phyloP scores from a whole-genome alignment of 2,797 vertebrate species.

The Carduelis carduelis region DNA sequence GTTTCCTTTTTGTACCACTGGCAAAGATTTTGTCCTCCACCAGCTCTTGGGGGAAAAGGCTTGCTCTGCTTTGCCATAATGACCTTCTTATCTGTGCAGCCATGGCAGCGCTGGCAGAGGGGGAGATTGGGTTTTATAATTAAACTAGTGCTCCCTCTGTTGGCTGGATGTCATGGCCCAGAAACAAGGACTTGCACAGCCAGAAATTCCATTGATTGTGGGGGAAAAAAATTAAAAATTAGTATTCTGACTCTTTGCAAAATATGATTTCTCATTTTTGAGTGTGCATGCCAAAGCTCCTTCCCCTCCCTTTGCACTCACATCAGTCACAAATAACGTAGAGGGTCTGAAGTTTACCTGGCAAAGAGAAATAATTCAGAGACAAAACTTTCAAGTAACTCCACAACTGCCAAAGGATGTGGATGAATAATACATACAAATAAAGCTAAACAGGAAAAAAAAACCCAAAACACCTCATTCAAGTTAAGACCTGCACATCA shows the following conservation, averaged over 20 bases:
- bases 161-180: constrained; percentile 32
- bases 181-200: neutral
- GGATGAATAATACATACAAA: neutral
- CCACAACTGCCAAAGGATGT: constrained; percentile 18
- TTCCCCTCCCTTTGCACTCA: neutral
- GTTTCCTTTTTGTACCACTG: neutral
- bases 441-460: constrained; percentile 47
- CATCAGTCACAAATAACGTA: neutral
- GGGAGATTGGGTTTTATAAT: constrained; percentile 9
- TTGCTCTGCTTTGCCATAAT: neutral
- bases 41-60: constrained; percentile 6
- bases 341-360: neutral
- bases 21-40: neutral
- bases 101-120: neutral
- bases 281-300: neutral
- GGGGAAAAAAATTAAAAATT: fast-evolving
- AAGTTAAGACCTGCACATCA: neutral
- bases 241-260: neutral
- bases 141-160: constrained; percentile 60
- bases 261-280: neutral
- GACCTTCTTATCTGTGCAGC: constrained; percentile 22
- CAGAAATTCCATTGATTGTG: neutral
- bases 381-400: constrained; percentile 54
- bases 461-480: neutral
- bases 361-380: neutral